Conservation (phyloP, 2,113 vertebrate species). For the Dasypus novemcinctus region DNA sequence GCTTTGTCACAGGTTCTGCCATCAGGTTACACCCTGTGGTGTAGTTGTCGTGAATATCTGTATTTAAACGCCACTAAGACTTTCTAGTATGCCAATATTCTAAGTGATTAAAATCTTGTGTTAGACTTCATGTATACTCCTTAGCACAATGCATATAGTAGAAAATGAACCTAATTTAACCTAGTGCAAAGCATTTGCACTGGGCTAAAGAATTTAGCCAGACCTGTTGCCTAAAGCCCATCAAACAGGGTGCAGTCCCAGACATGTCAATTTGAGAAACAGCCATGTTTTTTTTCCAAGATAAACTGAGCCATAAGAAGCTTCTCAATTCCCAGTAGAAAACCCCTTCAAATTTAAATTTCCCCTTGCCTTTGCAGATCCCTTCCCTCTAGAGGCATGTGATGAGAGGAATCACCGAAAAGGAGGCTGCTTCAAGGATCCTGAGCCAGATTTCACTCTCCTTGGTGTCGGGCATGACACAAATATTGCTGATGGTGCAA, state of each 20-base stretch:
- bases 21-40: not conserved
- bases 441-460: constrained; percentile 88
- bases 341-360: constrained; percentile 16
- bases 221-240: constrained; percentile 29
- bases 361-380: constrained; percentile 80
- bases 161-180: not conserved
- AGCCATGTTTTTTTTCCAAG: not conserved
- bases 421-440: constrained; percentile 87
- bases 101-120: constrained; percentile 36
- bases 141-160: not conserved
- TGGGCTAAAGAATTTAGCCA: constrained; percentile 4
- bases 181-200: constrained; percentile 31
- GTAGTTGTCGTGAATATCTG: not conserved
- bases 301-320: constrained; percentile 33
- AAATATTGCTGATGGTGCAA: constrained; percentile 93
- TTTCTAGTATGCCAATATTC: constrained; percentile 2
- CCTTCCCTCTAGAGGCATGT: constrained; percentile 74
- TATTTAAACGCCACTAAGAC: constrained; percentile 6
- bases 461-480: constrained; percentile 87
- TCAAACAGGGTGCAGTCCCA: not conserved
- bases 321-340: not conserved
- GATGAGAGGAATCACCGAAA: constrained; percentile 86
- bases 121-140: not conserved
- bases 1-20: not conserved
- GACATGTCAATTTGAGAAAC: constrained; percentile 11